Conservation (phyloP, 23 tunicate genomes). For the Botrylloides violaceus region DNA sequence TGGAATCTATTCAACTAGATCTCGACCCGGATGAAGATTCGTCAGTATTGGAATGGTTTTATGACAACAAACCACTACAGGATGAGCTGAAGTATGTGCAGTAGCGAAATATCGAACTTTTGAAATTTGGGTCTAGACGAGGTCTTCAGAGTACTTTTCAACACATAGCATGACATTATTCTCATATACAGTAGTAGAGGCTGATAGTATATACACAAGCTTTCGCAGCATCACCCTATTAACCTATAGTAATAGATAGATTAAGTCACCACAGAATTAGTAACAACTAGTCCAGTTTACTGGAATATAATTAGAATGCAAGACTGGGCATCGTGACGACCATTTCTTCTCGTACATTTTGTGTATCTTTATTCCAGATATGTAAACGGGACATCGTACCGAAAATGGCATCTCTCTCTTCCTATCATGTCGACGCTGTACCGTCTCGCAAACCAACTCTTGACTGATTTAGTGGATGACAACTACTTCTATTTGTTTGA, state of each 20-base stretch:
- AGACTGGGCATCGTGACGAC: no score
- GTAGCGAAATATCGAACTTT: no score
- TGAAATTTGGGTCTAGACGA: no score
- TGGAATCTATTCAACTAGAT: constrained; percentile 96
- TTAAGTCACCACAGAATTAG: no score
- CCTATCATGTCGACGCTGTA: constrained; percentile 83
- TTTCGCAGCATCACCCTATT: no score
- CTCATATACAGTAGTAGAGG: no score
- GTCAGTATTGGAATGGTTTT: constrained; percentile 89
- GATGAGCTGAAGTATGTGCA: constrained; percentile 60
- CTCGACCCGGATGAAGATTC: constrained; percentile 97
- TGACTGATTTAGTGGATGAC: constrained; percentile 95
- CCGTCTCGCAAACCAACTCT: constrained; percentile 90
- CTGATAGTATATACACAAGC: no score
- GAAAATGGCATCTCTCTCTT: constrained; percentile 82
- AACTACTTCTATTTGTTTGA: constrained; percentile 95
- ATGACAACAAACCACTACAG: constrained; percentile 83
- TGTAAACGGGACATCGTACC: constrained; percentile 90
- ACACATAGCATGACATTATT: no score
- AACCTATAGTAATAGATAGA: no score
- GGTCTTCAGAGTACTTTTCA: no score
- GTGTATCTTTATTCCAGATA: constrained; percentile 29
- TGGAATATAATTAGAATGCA: no score
- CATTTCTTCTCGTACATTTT: neutral
- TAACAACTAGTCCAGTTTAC: no score